Percentiles rank a stretch among this genome's conserved stretches.
Conservation (phyloP, 2,888 invertebrate species). For the Caenorhabditis panamensis region DNA sequence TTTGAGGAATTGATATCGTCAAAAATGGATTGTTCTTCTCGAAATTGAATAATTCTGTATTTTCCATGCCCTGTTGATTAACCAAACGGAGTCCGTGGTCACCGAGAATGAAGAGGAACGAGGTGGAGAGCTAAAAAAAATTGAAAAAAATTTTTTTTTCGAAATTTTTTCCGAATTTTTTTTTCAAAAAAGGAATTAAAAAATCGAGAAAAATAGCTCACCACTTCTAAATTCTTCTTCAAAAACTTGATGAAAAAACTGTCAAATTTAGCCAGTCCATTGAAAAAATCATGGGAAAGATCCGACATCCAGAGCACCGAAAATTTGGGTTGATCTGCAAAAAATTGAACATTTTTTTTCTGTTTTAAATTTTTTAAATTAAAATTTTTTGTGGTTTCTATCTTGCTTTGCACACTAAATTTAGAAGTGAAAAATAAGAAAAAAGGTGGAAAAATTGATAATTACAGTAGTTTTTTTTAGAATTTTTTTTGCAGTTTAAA, state of each 20-base stretch:
- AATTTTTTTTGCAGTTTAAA: no score
- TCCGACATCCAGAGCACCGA: constrained; percentile 61
- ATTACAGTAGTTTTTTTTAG: no score
- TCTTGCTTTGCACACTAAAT: no score
- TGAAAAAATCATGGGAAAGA: constrained; percentile 62
- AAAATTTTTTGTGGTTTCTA: no score
- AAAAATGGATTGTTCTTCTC: constrained; percentile 66
- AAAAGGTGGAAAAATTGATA: no score
- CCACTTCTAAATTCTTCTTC: constrained; percentile 35
- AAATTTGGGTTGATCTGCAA: constrained; percentile 65
- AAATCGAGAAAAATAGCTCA: constrained; percentile 24
- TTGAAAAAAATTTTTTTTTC: constrained; percentile 20
- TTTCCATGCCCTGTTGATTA: not conserved
- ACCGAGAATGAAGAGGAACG: no score
- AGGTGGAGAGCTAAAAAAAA: constrained; percentile 62
- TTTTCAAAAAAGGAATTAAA: no score
- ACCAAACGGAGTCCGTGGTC: constrained; percentile 65
- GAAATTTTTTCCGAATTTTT: not conserved
- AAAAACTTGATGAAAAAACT: constrained; percentile 60
- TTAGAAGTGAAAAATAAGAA: not conserved
- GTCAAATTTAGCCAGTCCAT: constrained; percentile 59
- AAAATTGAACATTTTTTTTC: not conserved
- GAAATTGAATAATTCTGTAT: constrained; percentile 3
- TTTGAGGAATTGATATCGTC: constrained; percentile 59
- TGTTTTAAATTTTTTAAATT: no score